phyloP scores from a whole-genome alignment of 2,888 invertebrate species.

The Ptilodon capucinus region DNA sequence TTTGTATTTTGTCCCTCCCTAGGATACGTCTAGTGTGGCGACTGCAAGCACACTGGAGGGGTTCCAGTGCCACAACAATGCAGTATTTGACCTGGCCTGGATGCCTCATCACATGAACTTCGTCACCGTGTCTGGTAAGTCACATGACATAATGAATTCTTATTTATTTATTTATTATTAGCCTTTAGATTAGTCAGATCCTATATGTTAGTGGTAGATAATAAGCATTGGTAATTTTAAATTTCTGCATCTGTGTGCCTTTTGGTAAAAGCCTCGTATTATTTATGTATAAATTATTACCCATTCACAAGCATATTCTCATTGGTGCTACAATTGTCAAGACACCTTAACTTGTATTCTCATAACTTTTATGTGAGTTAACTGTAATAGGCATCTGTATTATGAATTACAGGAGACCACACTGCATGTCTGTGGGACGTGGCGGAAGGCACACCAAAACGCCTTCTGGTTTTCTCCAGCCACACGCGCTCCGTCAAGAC shows the following conservation, averaged over 20 bases:
- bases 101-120: constrained; percentile 88
- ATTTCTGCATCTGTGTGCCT: too few species aligned
- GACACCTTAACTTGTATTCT: too few species aligned
- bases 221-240: too few species aligned
- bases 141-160: background rate
- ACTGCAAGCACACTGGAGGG: constrained; percentile 71
- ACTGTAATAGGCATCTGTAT: too few species aligned
- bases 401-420: constrained; percentile 86
- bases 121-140: constrained; percentile 89
- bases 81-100: constrained; percentile 95
- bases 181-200: too few species aligned
- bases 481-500: constrained; percentile 93
- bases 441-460: constrained; percentile 69
- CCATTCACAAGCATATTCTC: too few species aligned
- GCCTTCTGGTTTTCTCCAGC: constrained; percentile 84
- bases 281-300: too few species aligned
- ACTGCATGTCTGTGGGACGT: constrained; percentile 91
- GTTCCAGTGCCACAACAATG: constrained; percentile 89
- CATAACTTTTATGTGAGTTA: too few species aligned
- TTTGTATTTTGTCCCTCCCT: constrained; percentile 21
- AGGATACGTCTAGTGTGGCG: constrained; percentile 72
- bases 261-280: too few species aligned
- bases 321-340: too few species aligned
- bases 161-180: too few species aligned
- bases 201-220: too few species aligned